Evolutionary conservation across 2,888 invertebrate genomes (phyloP).

Genomic region (Agrotis puta): DNA sequence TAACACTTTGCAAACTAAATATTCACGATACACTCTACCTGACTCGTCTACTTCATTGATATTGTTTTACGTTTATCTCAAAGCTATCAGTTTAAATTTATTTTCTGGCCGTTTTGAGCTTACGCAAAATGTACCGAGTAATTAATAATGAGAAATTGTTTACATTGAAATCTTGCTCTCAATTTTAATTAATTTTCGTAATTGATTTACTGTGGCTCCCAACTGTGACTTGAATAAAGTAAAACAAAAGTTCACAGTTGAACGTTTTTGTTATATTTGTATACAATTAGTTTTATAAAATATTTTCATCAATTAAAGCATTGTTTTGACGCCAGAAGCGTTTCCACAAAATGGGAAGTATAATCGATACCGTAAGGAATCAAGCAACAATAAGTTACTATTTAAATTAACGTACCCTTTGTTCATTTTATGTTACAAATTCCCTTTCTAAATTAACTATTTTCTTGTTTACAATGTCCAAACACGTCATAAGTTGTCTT

Average conservation of each 20-base stretch:
- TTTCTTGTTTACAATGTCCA: slow-evolving; percentile 29
- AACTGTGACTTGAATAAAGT: slow-evolving; percentile 9
- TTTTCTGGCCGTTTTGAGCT: slow-evolving; percentile 3
- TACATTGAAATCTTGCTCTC: slow-evolving; percentile 20
- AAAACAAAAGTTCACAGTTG: slow-evolving; percentile 18
- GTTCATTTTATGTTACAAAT: slow-evolving; percentile 2
- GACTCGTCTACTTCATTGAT: slow-evolving; percentile 21
- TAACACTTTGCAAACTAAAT: slow-evolving; percentile 47
- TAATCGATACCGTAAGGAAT: neutral
- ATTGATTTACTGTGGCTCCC: slow-evolving; percentile 37
- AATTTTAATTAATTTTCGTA: slow-evolving; percentile 47
- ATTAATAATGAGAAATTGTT: slow-evolving; percentile 42
- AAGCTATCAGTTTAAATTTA: slow-evolving; percentile 1
- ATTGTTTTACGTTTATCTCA: slow-evolving; percentile 12
- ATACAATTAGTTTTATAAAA: slow-evolving; percentile 21
- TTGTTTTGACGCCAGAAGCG: slow-evolving; percentile 12
- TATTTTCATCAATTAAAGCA: slow-evolving; percentile 18
- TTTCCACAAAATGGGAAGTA: neutral
- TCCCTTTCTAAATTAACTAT: slow-evolving; percentile 8
- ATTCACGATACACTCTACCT: slow-evolving; percentile 36
- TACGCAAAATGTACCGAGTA: slow-evolving; percentile 14
- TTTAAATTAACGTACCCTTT: neutral
- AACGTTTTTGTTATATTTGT: slow-evolving; percentile 25
- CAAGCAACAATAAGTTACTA: neutral
- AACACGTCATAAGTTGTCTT: slow-evolving; percentile 45